Conservation (phyloP, 2,888 invertebrate genomes). For the Orchesellides sinensis region DNA sequence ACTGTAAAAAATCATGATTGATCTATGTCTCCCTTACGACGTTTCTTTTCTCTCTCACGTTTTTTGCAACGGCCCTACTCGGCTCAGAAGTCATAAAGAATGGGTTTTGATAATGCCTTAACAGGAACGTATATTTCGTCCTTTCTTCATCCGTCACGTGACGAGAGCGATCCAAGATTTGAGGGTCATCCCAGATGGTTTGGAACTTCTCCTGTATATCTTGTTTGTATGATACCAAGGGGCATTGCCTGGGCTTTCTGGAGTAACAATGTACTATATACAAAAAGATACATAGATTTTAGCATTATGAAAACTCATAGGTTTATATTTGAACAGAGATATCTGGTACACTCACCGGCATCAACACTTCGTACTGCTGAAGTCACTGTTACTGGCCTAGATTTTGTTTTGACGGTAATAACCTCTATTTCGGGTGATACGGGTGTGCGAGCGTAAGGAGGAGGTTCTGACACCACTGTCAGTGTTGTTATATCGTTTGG, state of each 20-base stretch:
- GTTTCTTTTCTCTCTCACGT: conserved; percentile 48
- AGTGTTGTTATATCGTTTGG: conserved; percentile 48
- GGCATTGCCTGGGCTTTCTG: conserved; percentile 1
- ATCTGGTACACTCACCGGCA: too few relatives aligned
- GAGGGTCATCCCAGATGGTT: conserved; percentile 19
- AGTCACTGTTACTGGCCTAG: conserved; percentile 4
- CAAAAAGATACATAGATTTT: background rate
- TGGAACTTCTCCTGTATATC: conserved; percentile 36
- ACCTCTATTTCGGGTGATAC: conserved; percentile 46
- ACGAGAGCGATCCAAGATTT: background rate
- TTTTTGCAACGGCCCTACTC: conserved; percentile 17
- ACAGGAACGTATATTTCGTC: conserved; percentile 31
- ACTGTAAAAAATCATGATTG: conserved; percentile 4
- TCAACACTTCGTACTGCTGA: too few relatives aligned
- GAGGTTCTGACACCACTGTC: conserved; percentile 23
- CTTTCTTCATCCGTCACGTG: conserved; percentile 22
- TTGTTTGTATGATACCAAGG: conserved; percentile 23
- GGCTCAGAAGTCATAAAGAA: conserved; percentile 23
- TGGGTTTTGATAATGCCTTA: conserved; percentile 42
- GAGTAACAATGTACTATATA: conserved; percentile 16
- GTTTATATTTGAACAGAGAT: background rate
- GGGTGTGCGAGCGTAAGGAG: conserved; percentile 43
- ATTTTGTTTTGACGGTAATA: conserved; percentile 10
- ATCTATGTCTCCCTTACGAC: conserved; percentile 59
- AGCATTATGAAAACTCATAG: background rate